Base-by-base conservation (phyloP, 2,888 invertebrate species). In the Lingula anatina region DNA sequence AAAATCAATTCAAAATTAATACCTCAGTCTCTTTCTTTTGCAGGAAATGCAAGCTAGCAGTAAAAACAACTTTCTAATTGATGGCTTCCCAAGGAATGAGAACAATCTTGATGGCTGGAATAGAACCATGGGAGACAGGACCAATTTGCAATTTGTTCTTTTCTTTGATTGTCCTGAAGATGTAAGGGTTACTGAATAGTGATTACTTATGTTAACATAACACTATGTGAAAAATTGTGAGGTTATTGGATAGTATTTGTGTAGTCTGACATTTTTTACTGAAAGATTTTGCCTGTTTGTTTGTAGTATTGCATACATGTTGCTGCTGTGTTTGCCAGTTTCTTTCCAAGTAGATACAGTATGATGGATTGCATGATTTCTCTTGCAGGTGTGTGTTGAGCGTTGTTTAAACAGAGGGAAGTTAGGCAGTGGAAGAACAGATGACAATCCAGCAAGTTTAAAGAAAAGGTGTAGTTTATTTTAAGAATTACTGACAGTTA, bases 71-170 rank as follows among this genome's bases (percentile, higher is more conserved):
- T 99, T 97, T 76, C 83, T 99, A 5, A 87, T 99, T 64, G 99
- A 99, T 77, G 99, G 99, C 2, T 99, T 99, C 76, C 99, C 99
- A 15, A 83, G 99, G 24, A 99, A 99, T 78, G 84, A 92, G 74
- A 88, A 99, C 75, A 99, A 99, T 75, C 79, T 97, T 54, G 87
- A 92, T 45, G 99, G 99, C 5, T 99, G 99, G 99, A 84, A 86
- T 37, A 73, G 75, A 61, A 80, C 80, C 56, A 93, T 99, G 89
- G 80, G 84, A 0, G 86, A 86, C 24, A 93, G 93, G 76, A 85
- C 88, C 0, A 83, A 86, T 50, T 81, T 97, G 15, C 83, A 88
- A 56, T 93, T 90, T 72, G 90, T 97, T 2, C 78, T 99, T 25
- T 94, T 92, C 75, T 89, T 99, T 65, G 90, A 95, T 58, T 96